phyloP scores from a whole-genome alignment of 2,888 invertebrate genomes.

The Scaptomyza reducta region DNA sequence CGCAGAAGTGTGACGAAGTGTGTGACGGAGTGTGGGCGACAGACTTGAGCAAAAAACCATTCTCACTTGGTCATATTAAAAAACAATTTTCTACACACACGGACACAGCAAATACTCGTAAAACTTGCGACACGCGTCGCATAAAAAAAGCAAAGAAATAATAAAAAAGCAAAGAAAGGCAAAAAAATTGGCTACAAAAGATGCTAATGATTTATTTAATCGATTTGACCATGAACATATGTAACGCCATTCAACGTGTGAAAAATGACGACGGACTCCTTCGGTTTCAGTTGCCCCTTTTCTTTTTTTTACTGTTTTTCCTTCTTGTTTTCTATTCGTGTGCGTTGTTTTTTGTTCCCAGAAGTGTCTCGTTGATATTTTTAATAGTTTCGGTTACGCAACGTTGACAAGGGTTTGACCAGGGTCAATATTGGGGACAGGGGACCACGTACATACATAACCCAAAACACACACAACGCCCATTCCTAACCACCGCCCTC shows the following conservation, averaged over 20 bases:
- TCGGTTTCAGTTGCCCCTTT: constrained; percentile 4
- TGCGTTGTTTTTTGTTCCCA: background rate
- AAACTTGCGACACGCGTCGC: constrained; percentile 63
- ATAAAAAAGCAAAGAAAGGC: constrained; percentile 45
- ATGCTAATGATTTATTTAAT: constrained; percentile 84
- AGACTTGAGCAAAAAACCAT: constrained; percentile 26
- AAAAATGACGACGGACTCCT: constrained; percentile 63
- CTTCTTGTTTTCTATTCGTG: background rate
- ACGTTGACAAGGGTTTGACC: constrained; percentile 78
- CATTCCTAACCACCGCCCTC: background rate
- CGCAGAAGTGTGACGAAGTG: background rate
- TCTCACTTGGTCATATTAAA: constrained; percentile 76
- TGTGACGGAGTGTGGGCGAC: background rate
- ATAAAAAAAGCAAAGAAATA: constrained; percentile 22
- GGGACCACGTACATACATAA: constrained; percentile 6
- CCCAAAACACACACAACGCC: constrained; percentile 13
- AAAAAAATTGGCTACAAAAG: constrained; percentile 83
- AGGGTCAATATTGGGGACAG: constrained; percentile 59
- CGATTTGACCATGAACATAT: constrained; percentile 84
- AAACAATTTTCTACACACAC: constrained; percentile 79
- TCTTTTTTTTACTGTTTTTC: background rate
- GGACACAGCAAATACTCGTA: constrained; percentile 59
- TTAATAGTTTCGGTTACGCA: constrained; percentile 76
- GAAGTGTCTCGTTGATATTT: constrained; percentile 72
- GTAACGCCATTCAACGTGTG: constrained; percentile 67